These are phyloP conservation scores for Laupala kohalensis DNA, from an alignment of 1,140 invertebrate species.

Conservation along the genomic window DNA sequence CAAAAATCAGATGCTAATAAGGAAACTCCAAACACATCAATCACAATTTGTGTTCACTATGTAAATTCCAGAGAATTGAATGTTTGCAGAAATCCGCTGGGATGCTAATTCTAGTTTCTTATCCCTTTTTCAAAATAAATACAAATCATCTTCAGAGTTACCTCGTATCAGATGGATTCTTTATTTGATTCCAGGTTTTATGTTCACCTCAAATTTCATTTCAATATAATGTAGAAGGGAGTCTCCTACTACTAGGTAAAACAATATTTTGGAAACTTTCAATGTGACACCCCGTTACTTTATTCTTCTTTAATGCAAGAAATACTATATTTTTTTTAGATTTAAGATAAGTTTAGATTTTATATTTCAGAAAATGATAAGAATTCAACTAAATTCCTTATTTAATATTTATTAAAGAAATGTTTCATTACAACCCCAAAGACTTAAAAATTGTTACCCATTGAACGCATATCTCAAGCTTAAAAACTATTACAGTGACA, in stretches of 20 bases:
- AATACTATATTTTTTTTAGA: neutral
- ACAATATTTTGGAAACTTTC: neutral
- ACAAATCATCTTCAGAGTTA: neutral
- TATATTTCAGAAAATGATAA: neutral
- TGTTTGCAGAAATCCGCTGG: neutral
- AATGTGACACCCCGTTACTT: neutral
- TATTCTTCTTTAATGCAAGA: neutral
- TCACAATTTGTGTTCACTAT: neutral
- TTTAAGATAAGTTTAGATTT: neutral
- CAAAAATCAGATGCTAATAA: too few relatives aligned
- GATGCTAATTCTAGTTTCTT: neutral
- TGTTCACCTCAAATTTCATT: neutral
- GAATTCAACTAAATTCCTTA: neutral
- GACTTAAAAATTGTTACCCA: too few relatives aligned
- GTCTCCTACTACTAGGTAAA: neutral
- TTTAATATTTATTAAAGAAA: neutral
- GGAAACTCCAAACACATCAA: too few relatives aligned
- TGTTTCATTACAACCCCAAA: neutral
- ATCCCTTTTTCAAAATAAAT: neutral
- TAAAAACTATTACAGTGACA: too few relatives aligned
- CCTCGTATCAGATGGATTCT: neutral
- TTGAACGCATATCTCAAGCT: too few relatives aligned
- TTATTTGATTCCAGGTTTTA: neutral
- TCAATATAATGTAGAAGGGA: neutral
- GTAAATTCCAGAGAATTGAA: neutral